phyloP scores from a whole-genome alignment of 1,140 invertebrate genomes.

The Eupristina koningsbergeri region DNA sequence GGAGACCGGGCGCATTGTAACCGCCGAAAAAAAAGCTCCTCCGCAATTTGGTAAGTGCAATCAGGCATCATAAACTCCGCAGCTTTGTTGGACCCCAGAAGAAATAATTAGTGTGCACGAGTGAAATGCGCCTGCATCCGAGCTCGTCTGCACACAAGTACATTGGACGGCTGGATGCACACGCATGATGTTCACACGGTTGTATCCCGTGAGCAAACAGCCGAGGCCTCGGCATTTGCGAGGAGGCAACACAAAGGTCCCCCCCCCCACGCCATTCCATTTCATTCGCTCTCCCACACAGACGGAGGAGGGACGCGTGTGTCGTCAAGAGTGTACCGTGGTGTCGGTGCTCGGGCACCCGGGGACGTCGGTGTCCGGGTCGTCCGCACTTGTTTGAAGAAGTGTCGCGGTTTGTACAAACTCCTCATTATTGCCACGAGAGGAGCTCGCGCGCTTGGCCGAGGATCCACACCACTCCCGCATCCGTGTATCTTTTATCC shows the following conservation, averaged over 20 bases:
- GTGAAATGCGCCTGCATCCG: background rate
- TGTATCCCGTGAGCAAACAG: background rate
- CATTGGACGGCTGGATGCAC: background rate
- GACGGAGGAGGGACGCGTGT: background rate
- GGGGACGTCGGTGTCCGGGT: background rate
- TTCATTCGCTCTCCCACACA: background rate
- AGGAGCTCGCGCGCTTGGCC: background rate
- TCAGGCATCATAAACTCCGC: background rate
- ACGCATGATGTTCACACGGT: background rate
- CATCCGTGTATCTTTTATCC: background rate
- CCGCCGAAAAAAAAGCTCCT: background rate
- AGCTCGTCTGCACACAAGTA: too few species aligned
- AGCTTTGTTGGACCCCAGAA: background rate
- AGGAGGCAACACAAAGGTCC: background rate
- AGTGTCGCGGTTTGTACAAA: background rate
- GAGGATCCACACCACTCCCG: background rate
- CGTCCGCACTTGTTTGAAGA: conserved; percentile 1
- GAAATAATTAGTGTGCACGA: background rate
- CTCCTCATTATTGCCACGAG: conserved; percentile 6
- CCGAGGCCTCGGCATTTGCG: background rate
- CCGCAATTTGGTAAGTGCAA: background rate
- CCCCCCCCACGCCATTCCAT: background rate
- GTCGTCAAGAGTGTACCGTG: background rate
- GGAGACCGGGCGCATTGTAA: background rate
- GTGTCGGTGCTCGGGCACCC: conserved; percentile 21